Evolutionary conservation across 1,140 invertebrate genomes (phyloP).

Genomic region (Zaprionus taronus): DNA sequence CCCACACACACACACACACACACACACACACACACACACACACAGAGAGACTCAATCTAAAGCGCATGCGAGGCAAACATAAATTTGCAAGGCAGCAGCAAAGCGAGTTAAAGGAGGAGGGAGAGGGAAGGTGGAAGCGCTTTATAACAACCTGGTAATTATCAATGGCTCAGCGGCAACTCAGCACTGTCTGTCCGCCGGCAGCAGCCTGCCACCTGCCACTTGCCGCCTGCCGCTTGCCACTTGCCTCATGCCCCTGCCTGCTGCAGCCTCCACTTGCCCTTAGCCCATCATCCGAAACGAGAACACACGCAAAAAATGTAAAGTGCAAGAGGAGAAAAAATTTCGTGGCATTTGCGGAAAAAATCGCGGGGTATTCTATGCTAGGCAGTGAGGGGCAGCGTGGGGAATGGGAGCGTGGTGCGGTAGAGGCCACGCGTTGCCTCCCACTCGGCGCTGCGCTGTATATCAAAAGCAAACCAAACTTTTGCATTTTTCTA

Average conservation of each 20-base stretch:
- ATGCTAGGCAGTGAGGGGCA: not conserved
- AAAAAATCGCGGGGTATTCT: constrained; percentile 21
- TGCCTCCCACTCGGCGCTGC: constrained; percentile 44
- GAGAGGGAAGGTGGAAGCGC: not conserved
- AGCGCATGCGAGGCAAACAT: constrained; percentile 77
- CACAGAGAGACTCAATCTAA: constrained; percentile 17
- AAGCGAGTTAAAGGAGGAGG: no score
- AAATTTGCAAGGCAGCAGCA: constrained; percentile 50
- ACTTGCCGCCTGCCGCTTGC: not conserved
- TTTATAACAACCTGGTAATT: constrained; percentile 74
- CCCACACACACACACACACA: constrained; percentile 27
- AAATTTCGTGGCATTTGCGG: constrained; percentile 68
- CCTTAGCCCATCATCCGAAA: constrained; percentile 44
- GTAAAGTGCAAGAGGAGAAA: constrained; percentile 65
- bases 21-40: constrained; percentile 30
- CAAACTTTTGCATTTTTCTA: constrained; percentile 72
- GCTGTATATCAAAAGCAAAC: constrained; percentile 35
- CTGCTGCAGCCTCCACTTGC: constrained; percentile 6
- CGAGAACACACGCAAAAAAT: constrained; percentile 76
- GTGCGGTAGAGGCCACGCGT: not conserved
- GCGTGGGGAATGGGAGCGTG: not conserved
- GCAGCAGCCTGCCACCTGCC: constrained; percentile 10
- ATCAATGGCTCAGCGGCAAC: constrained; percentile 71
- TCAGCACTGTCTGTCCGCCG: constrained; percentile 67
- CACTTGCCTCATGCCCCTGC: not conserved